These are phyloP conservation scores for Oplegnathus fasciatus DNA, from an alignment of 2,113 vertebrate species.

Conservation along the genomic window DNA sequence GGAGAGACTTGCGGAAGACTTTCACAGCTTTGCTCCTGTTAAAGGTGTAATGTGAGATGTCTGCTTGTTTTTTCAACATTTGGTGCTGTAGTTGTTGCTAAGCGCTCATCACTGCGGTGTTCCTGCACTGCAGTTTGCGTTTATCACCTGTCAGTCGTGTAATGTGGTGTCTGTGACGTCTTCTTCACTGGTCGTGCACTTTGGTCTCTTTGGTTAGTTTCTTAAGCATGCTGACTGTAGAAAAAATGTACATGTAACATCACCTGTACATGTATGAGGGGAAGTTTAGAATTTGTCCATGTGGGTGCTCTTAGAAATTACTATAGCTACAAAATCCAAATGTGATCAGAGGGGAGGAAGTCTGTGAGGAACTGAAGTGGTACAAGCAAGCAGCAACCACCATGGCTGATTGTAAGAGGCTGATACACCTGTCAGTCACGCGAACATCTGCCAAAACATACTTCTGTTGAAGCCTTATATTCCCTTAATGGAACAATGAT, in stretches of 20 bases:
- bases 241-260: neutral
- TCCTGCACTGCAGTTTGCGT: neutral
- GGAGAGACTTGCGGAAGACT: neutral
- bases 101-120: neutral
- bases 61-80: neutral
- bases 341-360: neutral
- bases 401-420: neutral
- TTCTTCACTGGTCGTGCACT: neutral
- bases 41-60: neutral
- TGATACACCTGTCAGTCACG: neutral
- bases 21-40: neutral
- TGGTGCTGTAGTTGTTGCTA: constrained; percentile 9
- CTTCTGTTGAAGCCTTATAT: neutral
- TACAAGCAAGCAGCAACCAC: neutral
- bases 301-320: neutral
- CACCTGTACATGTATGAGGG: neutral
- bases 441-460: neutral
- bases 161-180: neutral
- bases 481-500: neutral
- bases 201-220: neutral
- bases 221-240: neutral
- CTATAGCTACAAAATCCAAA: neutral
- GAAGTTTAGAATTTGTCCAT: neutral
- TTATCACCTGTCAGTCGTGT: neutral
- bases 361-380: neutral